Base-by-base conservation (phyloP, 2,888 invertebrate species). In the Parnassius mnemosyne region DNA sequence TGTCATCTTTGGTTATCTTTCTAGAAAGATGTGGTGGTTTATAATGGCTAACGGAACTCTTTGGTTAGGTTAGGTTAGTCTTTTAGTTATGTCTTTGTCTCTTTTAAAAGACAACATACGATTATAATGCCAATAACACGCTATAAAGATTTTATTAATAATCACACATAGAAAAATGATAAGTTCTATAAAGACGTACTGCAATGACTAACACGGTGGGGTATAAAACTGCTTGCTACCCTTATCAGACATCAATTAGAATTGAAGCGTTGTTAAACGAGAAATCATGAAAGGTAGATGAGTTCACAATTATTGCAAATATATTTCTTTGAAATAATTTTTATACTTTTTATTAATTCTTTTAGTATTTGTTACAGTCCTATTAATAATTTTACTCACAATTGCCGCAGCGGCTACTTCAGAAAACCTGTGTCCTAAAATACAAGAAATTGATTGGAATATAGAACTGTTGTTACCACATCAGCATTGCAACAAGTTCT, bases 401-500 rank as follows among this genome's bases (percentile, higher is more conserved):
- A 69, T 72, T 11, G 69, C 71, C 11, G 76, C 75, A 55, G 73
- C 71, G 1, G 71, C 66, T 9, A 68, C 65, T 49, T 75, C 71
- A 46, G 76, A 72, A 2, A 72, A 74, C 0, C 51, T 74, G 54
- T 89, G 89, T 63, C 89, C 89, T 0, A 9, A 71, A 0, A 85
- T 80, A 25, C 86, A 86, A 65, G 78, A 68, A 57, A 42, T 10
- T 0, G 72, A 88, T 68, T 86, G 85, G 84, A 66, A 69, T 16
- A 78, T 84, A 16, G 88, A 88, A 64, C 89, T 92, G 75, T 92
- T 94, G 60, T 86, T 94, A 0, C 92, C 91, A 20, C 89, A 90
- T 57, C 87, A 82, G 1, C 87, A 92, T 58, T 95, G 95, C 74
- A 84, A 93, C 63, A 94, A 92, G 73, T 95, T 93, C 78, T 89